Evolutionary conservation across 2,888 invertebrate species (phyloP).

Genomic region (Cantharis rufa): DNA sequence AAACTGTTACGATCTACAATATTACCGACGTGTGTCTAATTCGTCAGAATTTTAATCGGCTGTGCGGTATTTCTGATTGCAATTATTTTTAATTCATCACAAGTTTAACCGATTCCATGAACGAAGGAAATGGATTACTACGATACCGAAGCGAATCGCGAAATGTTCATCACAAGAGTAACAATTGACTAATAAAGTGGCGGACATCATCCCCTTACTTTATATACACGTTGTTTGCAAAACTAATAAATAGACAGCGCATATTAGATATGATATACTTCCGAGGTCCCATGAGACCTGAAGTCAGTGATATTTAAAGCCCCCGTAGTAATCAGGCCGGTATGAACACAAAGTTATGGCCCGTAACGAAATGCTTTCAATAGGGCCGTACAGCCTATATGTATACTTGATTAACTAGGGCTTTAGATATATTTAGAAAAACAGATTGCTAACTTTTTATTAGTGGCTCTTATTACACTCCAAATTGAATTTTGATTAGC

Average conservation of each 20-base stretch:
- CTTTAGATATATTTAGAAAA: slow-evolving; percentile 40
- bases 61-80: slow-evolving; percentile 9
- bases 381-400: slow-evolving; percentile 35
- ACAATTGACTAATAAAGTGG: slow-evolving; percentile 30
- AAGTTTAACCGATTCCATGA: background rate
- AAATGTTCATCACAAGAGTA: slow-evolving; percentile 17
- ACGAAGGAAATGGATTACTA: background rate
- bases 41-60: slow-evolving; percentile 13
- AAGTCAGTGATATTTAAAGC: slow-evolving; percentile 74
- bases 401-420: slow-evolving; percentile 43
- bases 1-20: background rate
- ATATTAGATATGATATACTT: slow-evolving; percentile 40
- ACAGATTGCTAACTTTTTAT: slow-evolving; percentile 42
- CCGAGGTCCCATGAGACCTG: slow-evolving; percentile 62
- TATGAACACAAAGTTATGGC: slow-evolving; percentile 50
- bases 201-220: slow-evolving; percentile 27
- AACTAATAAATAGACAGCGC: slow-evolving; percentile 37
- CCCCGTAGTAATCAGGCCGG: slow-evolving; percentile 53
- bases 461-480: slow-evolving; percentile 33
- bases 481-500: slow-evolving; percentile 33
- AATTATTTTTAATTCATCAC: slow-evolving; percentile 14
- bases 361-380: slow-evolving; percentile 50
- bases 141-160: slow-evolving; percentile 21
- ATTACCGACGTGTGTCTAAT: slow-evolving; percentile 3
- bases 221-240: slow-evolving; percentile 26